Percentiles rank a stretch among this genome's conserved stretches.
phyloP scores from a whole-genome alignment of 2,113 vertebrate genomes.

The Thamnaconus septentrionalis region DNA sequence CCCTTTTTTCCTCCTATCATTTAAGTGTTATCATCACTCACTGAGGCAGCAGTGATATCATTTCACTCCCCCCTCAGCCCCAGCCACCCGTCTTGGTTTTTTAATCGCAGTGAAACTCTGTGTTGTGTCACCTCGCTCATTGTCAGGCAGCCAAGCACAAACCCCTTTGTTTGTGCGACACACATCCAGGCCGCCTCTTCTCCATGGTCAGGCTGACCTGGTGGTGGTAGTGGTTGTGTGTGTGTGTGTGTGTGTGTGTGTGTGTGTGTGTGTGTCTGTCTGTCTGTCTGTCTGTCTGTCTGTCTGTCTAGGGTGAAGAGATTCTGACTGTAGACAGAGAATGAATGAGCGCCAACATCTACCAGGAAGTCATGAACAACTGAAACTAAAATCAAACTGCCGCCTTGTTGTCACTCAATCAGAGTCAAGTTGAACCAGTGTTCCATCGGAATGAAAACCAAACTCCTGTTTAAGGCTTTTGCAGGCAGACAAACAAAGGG shows the following conservation, averaged over 20 bases:
- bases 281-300: too few relatives aligned
- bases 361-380: not conserved
- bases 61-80: constrained; percentile 27
- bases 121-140: constrained; percentile 9
- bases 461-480: too few relatives aligned
- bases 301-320: too few relatives aligned
- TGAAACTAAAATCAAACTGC: not conserved
- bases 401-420: not conserved
- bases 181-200: constrained; percentile 15
- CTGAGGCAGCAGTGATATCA: constrained; percentile 14
- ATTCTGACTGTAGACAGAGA: too few relatives aligned
- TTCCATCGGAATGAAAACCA: not conserved
- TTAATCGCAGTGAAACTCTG: constrained; percentile 9
- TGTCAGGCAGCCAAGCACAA: constrained; percentile 1
- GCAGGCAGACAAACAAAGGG: not conserved
- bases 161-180: constrained; percentile 8
- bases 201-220: constrained; percentile 14
- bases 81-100: not conserved
- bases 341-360: too few relatives aligned
- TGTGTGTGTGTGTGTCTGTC: too few relatives aligned
- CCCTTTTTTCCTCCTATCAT: too few relatives aligned
- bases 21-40: not conserved
- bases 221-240: too few relatives aligned
- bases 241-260: too few relatives aligned
- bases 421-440: not conserved